Percentiles rank a stretch among this genome's conserved stretches.
Evolutionary conservation across 2,797 vertebrate species (phyloP).

Genomic region (Cirrhinus molitorella): DNA sequence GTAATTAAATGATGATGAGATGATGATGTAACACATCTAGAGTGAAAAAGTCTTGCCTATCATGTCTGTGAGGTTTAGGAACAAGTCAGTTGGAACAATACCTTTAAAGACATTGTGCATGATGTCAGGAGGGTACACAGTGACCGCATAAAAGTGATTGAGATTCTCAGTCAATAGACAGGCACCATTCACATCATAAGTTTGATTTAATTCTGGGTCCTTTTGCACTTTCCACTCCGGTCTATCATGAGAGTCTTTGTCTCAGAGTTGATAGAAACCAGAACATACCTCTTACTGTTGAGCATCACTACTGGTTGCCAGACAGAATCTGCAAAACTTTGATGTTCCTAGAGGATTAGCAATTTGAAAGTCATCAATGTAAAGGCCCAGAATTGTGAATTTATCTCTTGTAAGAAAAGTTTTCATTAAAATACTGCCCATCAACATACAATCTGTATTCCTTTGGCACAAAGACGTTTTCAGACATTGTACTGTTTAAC

Average conservation of each 20-base stretch:
- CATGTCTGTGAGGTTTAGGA: background rate
- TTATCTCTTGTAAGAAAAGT: too few relatives aligned
- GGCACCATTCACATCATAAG: background rate
- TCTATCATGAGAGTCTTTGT: background rate
- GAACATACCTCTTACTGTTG: background rate
- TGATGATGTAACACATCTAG: background rate
- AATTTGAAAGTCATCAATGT: too few relatives aligned
- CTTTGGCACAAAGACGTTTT: too few relatives aligned
- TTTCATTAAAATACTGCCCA: too few relatives aligned
- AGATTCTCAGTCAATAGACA: constrained; percentile 16
- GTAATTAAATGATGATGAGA: constrained; percentile 10
- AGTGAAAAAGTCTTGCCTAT: constrained; percentile 7
- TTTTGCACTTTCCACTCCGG: background rate
- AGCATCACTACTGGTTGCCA: background rate
- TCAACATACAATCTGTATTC: too few relatives aligned
- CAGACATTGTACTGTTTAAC: too few relatives aligned
- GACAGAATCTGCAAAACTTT: background rate
- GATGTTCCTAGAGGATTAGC: too few relatives aligned
- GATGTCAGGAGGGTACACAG: constrained; percentile 12
- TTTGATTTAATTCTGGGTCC: background rate
- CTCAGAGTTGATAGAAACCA: background rate
- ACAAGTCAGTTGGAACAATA: background rate
- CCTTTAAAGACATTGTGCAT: background rate
- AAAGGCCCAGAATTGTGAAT: too few relatives aligned
- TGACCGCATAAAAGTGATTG: background rate